Percentiles rank a stretch among this genome's conserved stretches.
Evolutionary conservation across 2,113 vertebrate species (phyloP).

Genomic region (Calidris pygmaea): DNA sequence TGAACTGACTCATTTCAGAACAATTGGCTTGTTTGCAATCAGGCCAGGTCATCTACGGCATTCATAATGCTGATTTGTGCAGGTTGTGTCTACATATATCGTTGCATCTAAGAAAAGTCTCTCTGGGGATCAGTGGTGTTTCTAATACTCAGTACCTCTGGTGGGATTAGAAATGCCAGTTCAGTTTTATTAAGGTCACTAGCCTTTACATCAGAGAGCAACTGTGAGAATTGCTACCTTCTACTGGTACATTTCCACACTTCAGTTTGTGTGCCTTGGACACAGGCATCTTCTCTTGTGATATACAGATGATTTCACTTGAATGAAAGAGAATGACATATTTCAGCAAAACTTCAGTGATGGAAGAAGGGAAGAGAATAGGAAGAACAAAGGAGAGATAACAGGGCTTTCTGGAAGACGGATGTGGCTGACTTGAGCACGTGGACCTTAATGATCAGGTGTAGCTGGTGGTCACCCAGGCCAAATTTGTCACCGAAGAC

Average conservation of each 20-base stretch:
- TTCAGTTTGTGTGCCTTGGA: background rate
- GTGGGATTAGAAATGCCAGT: background rate
- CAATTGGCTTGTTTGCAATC: background rate
- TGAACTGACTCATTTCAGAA: background rate
- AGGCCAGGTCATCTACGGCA: background rate
- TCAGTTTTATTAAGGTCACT: background rate
- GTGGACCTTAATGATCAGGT: fast-evolving
- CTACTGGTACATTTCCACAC: background rate
- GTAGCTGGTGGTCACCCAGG: background rate
- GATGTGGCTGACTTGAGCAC: background rate
- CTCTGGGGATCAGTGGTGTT: background rate
- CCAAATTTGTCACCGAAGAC: background rate
- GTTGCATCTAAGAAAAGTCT: background rate
- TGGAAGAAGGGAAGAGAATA: background rate
- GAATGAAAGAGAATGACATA: background rate
- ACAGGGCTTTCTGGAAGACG: background rate
- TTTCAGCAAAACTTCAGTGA: background rate
- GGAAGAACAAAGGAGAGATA: background rate
- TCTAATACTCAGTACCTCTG: background rate
- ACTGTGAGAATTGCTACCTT: background rate
- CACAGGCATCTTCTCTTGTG: background rate
- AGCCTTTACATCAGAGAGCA: background rate
- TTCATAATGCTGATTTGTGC: background rate
- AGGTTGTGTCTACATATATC: background rate
- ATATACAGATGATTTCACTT: background rate